Evolutionary conservation across 1,140 invertebrate species (phyloP), one percentile per base, ranked within the genome.

Genomic region (Bradysia coprophila): DNA sequence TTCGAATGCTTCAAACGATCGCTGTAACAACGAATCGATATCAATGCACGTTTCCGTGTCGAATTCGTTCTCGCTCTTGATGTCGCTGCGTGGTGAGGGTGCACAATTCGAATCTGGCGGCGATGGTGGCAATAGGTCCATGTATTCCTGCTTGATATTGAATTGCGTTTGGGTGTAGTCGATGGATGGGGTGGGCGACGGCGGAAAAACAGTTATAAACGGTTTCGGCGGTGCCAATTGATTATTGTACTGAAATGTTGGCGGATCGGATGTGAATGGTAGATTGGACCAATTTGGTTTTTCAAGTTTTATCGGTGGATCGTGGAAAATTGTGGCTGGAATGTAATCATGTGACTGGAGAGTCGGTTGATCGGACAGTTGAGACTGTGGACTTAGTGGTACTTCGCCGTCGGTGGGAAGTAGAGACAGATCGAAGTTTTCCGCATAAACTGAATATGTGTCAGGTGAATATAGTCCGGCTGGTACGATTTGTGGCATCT

Each of bases 401-500:
- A 68, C 64, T 46, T 72, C 64, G 48, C 63, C 58, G 46, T 68
- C 68, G 51, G 69, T 68, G 46, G 80, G 75, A 46, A 85, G 65
- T 21, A 85, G 67, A 23, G 82, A 85, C 51, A 82, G 55, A 57
- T 82, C 78, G 54, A 81, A 82, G 45, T 62, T 68, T 43, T 76
- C 72, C n/a, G 68, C 67, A 46, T 75, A 72, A 51, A 76, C 76
- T 36, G 67, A 64, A 46, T 65, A 75, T 51, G 71, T 74, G 31
- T 79, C 75, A 43, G 75, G 71, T 55, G 76, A 78, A 54, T 72
- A 76, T 59, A 75, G 73, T 49, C 76, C 71, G 45, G 76, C 70
- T 21, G 80, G 80, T 52, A 82, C 79, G 43, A 73, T 80, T 63
- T 85, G 81, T 63, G 80, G 76, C 81, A 85, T 85, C 81, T 85